Conservation (phyloP, 2,888 invertebrate species). For the Tolmerus cingulatus region DNA sequence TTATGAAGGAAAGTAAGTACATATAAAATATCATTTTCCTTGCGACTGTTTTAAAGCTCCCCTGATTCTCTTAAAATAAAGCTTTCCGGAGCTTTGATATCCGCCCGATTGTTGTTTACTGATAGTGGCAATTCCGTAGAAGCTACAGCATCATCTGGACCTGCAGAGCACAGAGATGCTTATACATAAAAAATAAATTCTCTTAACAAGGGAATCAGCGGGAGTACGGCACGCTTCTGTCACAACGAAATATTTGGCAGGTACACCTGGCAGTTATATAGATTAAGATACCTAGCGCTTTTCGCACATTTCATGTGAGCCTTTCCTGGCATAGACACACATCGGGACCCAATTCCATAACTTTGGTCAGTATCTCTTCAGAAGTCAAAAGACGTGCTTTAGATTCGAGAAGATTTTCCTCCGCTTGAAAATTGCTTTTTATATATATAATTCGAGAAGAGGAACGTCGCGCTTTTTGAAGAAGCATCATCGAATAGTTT, state of each 20-base stretch:
- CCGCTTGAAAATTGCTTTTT: neutral
- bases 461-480: neutral
- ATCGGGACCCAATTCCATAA: neutral
- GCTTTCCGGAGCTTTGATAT: neutral
- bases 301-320: neutral
- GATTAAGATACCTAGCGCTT: neutral
- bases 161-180: neutral
- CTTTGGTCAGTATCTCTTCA: constrained; percentile 14
- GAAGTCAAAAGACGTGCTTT: constrained; percentile 8
- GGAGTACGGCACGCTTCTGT: neutral
- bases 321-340: neutral
- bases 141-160: neutral
- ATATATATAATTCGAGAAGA: neutral
- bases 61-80: neutral
- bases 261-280: constrained; percentile 12
- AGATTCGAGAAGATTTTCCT: neutral
- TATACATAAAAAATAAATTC: neutral
- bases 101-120: neutral
- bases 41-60: neutral
- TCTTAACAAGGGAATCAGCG: neutral
- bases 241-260: neutral
- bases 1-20: neutral
- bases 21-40: neutral
- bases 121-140: neutral
- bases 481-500: neutral